Percentiles rank a stretch among this genome's conserved stretches.
Conservation (phyloP, 2,888 invertebrate genomes). For the Apotomis betuletana region DNA sequence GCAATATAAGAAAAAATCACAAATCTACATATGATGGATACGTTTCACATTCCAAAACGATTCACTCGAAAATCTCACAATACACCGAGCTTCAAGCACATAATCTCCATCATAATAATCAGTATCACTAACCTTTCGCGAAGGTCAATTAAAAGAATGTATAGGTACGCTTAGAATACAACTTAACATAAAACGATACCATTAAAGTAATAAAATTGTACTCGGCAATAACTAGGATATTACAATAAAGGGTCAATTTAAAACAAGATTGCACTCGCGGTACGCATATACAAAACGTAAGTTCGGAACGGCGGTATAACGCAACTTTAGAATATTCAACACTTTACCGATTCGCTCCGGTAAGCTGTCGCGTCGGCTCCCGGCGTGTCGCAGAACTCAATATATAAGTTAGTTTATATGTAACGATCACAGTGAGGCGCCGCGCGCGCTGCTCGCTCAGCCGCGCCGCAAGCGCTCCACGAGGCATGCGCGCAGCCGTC, state of each 20-base stretch:
- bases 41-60: conserved; percentile 68
- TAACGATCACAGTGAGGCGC: conserved; percentile 58
- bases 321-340: conserved; percentile 77
- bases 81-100: conserved; percentile 68
- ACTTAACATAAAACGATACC: conserved; percentile 75
- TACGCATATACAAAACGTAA: conserved; percentile 62
- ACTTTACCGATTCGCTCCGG: conserved; percentile 71
- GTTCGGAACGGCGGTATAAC: conserved; percentile 62
- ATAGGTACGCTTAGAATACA: conserved; percentile 80
- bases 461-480: conserved; percentile 53
- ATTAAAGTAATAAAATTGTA: conserved; percentile 73
- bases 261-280: conserved; percentile 71
- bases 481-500: conserved; percentile 74
- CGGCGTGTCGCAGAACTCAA: conserved; percentile 67
- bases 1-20: conserved; percentile 79
- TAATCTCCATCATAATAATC: conserved; percentile 72
- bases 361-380: conserved; percentile 67
- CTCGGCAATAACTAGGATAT: conserved; percentile 71
- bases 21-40: conserved; percentile 68
- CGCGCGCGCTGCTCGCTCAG: conserved; percentile 30
- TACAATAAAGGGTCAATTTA: conserved; percentile 59
- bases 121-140: conserved; percentile 83
- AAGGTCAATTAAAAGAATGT: conserved; percentile 84
- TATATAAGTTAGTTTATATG: conserved; percentile 53
- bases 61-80: conserved; percentile 65